A percentile compares a stretch with the other conserved stretches of the same genome.
Conservation (phyloP, 2,113 vertebrate species). For the Grantiella picta region DNA sequence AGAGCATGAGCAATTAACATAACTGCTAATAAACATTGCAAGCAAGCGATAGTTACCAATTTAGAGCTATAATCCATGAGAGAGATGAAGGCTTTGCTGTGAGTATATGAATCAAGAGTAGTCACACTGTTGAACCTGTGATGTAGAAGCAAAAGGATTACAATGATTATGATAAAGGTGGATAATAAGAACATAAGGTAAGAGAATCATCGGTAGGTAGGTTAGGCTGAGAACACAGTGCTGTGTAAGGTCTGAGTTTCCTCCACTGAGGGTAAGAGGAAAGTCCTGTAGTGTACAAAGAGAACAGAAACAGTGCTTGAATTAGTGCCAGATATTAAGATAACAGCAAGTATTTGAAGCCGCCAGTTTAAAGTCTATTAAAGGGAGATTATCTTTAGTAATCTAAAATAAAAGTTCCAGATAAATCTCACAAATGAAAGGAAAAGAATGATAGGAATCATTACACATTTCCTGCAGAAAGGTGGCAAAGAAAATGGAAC, state of each 20-base stretch:
- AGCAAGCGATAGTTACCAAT: conserved; percentile 65
- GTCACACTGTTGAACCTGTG: conserved; percentile 42
- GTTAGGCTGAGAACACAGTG: background rate
- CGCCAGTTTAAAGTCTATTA: background rate
- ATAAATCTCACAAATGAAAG: background rate
- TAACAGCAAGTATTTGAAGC: background rate
- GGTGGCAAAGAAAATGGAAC: background rate
- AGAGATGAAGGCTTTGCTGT: conserved; percentile 56
- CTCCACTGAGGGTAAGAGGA: background rate
- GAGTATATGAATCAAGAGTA: conserved; percentile 53
- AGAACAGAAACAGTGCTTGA: background rate
- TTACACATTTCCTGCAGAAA: background rate
- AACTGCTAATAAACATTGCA: conserved; percentile 37
- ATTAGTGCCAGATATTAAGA: background rate
- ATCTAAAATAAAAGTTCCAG: background rate
- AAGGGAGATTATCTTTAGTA: background rate
- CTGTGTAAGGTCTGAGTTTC: background rate
- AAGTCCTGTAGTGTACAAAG: background rate
- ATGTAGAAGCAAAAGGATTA: conserved; percentile 64
- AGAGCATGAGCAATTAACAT: background rate
- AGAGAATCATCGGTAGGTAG: background rate
- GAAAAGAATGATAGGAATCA: background rate
- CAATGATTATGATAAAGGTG: conserved; percentile 13
- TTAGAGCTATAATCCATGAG: conserved; percentile 66
- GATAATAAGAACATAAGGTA: background rate